Evolutionary conservation across 2,797 vertebrate genomes (phyloP).

Genomic region (Paguma larvata): DNA sequence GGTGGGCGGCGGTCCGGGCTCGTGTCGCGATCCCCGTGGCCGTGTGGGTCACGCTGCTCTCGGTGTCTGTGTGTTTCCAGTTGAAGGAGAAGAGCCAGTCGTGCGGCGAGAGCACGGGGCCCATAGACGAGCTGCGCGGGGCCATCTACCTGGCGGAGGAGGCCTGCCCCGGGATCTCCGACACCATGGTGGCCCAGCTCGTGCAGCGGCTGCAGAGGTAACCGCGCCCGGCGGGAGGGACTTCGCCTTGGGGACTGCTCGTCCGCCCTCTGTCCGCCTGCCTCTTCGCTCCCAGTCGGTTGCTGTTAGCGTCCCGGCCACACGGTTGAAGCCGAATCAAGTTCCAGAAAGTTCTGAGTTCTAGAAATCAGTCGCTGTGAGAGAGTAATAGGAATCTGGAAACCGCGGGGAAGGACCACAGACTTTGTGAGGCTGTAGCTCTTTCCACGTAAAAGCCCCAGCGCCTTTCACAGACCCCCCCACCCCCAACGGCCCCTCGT

Average conservation of each 20-base stretch:
- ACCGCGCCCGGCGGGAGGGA: background rate
- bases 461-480: background rate
- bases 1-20: background rate
- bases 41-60: background rate
- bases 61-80: conserved; percentile 85
- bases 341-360: background rate
- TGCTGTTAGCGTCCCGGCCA: accelerated
- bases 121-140: conserved; percentile 94
- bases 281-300: background rate
- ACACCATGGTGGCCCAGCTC: conserved; percentile 95
- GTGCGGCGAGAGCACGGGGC: conserved; percentile 93
- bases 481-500: background rate
- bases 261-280: background rate
- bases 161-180: conserved; percentile 95
- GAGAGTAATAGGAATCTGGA: background rate
- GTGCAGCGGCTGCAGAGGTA: conserved; percentile 97
- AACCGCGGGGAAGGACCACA: background rate
- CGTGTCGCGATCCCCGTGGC: accelerated
- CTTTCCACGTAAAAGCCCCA: background rate
- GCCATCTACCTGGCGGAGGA: conserved; percentile 96
- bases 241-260: background rate
- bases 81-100: conserved; percentile 94
- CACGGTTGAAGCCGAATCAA: too few species aligned
- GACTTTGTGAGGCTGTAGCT: background rate
- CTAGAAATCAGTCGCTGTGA: accelerated